Evolutionary conservation across 2,113 vertebrate genomes (phyloP).

Genomic region (Eonycteris spelaea): DNA sequence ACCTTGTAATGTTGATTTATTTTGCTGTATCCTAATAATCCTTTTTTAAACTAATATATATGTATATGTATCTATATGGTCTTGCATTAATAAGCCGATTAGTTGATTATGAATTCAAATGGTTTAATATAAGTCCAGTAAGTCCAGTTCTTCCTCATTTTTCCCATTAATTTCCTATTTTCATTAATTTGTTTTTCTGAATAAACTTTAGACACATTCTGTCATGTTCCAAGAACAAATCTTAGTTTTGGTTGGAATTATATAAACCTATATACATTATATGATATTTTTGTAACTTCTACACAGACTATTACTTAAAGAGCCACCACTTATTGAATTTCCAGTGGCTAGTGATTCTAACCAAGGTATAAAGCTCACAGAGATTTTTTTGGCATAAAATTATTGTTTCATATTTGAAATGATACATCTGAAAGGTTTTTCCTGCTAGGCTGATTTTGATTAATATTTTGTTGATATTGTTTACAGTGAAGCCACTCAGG

Average conservation of each 20-base stretch:
- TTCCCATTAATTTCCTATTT: background rate
- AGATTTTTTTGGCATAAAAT: background rate
- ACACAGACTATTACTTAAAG: background rate
- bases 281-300: background rate
- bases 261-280: background rate
- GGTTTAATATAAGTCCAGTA: background rate
- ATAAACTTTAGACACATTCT: background rate
- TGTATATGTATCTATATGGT: background rate
- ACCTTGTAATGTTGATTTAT: background rate
- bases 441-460: background rate
- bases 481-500: background rate
- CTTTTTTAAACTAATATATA: background rate
- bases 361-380: background rate
- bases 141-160: background rate
- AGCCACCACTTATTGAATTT: background rate
- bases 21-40: background rate
- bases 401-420: conserved; percentile 19
- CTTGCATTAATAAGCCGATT: background rate
- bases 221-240: background rate
- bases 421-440: background rate
- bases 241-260: background rate
- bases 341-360: background rate
- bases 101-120: background rate
- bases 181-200: conserved; percentile 7
- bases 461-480: conserved; percentile 17